Evolutionary conservation across 1,140 invertebrate genomes (phyloP).

Genomic region (Spodoptera frugiperda): DNA sequence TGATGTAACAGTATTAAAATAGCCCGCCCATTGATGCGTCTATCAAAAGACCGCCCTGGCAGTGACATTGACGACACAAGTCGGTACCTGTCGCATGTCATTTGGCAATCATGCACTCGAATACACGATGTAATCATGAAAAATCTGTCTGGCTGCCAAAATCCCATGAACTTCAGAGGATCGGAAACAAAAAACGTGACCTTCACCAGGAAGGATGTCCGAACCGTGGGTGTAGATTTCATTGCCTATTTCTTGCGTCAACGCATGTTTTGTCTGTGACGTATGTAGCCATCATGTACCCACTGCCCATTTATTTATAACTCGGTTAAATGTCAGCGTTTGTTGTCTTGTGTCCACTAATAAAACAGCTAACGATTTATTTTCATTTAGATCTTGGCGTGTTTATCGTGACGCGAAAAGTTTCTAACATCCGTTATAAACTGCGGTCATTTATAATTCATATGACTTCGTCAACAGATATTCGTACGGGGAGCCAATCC

Average conservation of each 20-base stretch:
- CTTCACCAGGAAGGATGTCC: slow-evolving; percentile 31
- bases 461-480: slow-evolving; percentile 62
- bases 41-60: slow-evolving; percentile 70
- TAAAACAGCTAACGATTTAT: slow-evolving; percentile 74
- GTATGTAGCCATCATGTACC: slow-evolving; percentile 51
- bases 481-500: slow-evolving; percentile 79
- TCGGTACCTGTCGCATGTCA: slow-evolving; percentile 54
- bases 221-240: slow-evolving; percentile 71
- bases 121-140: slow-evolving; percentile 51
- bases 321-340: slow-evolving; percentile 80
- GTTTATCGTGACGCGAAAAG: slow-evolving; percentile 23
- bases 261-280: slow-evolving; percentile 57
- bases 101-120: slow-evolving; percentile 67
- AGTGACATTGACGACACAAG: slow-evolving; percentile 76
- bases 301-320: slow-evolving; percentile 75
- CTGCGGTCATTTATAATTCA: slow-evolving; percentile 28
- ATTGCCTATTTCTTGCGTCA: slow-evolving; percentile 64
- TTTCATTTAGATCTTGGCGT: slow-evolving; percentile 61
- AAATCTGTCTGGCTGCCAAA: slow-evolving; percentile 50
- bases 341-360: slow-evolving; percentile 61
- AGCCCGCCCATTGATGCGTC: slow-evolving; percentile 76
- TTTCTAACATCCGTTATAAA: slow-evolving; percentile 43
- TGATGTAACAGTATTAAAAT: slow-evolving; percentile 74
- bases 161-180: slow-evolving; percentile 28
- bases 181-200: slow-evolving; percentile 8